Evolutionary conservation across 2,797 vertebrate genomes (phyloP), one percentile per base, ranked within the genome.

Genomic region (Chromis chromis): DNA sequence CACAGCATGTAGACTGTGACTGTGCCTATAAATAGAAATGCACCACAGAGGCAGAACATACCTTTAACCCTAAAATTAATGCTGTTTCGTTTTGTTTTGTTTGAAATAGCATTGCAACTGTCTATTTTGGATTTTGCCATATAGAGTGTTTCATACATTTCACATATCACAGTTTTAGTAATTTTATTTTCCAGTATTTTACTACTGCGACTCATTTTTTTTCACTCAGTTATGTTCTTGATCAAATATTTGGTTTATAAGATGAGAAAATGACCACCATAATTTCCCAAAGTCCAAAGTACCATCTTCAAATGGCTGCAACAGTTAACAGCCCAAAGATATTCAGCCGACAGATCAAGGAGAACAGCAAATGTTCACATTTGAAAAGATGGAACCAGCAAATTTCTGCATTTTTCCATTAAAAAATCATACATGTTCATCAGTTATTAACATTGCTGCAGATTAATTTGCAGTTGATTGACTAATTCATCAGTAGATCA

Each of bases 21-120:
- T 31, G 10, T 28, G 52, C 57, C 50, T 82, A 72, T 70, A 54
- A 52, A 74, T 89, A 81, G 52, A 71, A 27, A 28, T 22, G 25
- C 54, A 53, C 14, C 31, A 28, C 54, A 33, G 52, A 78, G 50
- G 46, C 46, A 49, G n/a, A 21, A 10, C 46, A 49, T 11, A 49
- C 44, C 19, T n/a, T n/a, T 21, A n/a, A n/a, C 44, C 21, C 2
- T 22, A 36, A 64, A 36, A 48, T 46, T n/a, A 9, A 48, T 48
- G 8, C 14, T 7, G 16, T 60, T 28, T 31, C 24, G 22, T 33
- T 42, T 28, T 50, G 44, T 33, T 6, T 19, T 6, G 1, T 42
- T 42, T 36, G 9, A 36, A 36, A 36, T 36, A 36, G 8, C 40
- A 42, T 42, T 42, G 4, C 40, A 44, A 19, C 16, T 44, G 16